Conservation (phyloP, 2,113 vertebrate genomes). For the Jaculus jaculus region DNA sequence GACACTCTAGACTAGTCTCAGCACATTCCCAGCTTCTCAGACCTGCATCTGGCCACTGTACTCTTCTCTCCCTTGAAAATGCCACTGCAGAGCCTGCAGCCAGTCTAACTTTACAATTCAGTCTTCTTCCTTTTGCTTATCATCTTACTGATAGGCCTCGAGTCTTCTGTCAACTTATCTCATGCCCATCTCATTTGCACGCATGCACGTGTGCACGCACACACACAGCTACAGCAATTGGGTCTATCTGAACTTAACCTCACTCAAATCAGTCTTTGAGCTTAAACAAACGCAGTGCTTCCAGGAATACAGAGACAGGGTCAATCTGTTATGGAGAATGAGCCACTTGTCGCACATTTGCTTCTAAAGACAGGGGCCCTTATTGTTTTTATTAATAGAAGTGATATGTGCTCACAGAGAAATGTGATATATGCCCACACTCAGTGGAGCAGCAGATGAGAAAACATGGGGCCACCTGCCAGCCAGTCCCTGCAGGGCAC, state of each 20-base stretch:
- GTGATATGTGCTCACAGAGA: accelerated
- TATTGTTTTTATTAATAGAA: background rate
- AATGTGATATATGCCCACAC: background rate
- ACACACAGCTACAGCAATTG: background rate
- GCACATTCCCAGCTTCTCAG: background rate
- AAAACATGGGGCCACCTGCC: background rate
- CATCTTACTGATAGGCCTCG: background rate
- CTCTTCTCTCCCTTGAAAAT: background rate
- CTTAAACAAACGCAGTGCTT: background rate
- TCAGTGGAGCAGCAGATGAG: background rate
- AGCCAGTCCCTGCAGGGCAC: background rate
- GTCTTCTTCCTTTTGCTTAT: background rate
- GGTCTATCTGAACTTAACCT: constrained; percentile 31
- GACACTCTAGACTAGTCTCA: background rate
- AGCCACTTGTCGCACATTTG: background rate
- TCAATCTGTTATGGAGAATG: background rate
- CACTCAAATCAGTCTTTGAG: background rate
- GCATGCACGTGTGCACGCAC: no score
- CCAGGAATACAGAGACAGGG: background rate
- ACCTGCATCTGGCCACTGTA: background rate
- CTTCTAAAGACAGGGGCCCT: background rate
- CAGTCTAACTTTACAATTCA: background rate
- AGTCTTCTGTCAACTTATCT: background rate
- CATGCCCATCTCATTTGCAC: background rate
- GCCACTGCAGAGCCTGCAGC: background rate